These are phyloP conservation scores for Pseudochaenichthys georgianus DNA, from an alignment of 2,797 vertebrate genomes.

Conservation along the genomic window DNA sequence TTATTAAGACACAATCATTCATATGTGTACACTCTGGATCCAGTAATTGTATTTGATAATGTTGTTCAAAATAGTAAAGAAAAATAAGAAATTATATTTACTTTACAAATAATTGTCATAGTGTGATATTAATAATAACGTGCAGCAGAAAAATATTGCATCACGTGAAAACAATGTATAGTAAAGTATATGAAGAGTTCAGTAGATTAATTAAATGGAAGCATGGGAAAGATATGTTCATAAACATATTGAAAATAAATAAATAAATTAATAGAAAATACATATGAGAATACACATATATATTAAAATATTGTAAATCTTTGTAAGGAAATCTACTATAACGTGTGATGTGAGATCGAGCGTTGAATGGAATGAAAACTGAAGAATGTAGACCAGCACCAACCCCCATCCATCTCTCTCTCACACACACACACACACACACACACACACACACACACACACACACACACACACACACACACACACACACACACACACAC, in stretches of 20 bases:
- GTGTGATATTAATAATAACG: background rate
- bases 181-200: background rate
- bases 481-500: conserved; percentile 15
- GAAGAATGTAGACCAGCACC: background rate
- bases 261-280: background rate
- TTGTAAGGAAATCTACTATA: background rate
- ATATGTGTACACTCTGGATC: background rate
- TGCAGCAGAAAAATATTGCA: background rate
- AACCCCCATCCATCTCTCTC: background rate
- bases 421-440: too few relatives aligned
- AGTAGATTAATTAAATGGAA: background rate
- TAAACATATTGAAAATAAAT: background rate
- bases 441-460: too few relatives aligned
- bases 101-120: background rate
- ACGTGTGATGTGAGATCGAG: background rate
- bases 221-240: background rate
- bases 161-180: background rate
- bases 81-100: background rate
- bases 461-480: conserved; percentile 2
- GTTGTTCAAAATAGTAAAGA: too few relatives aligned
- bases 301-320: background rate
- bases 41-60: background rate
- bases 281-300: background rate
- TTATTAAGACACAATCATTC: background rate
- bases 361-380: background rate